phyloP scores from a whole-genome alignment of 1,140 invertebrate species.

The Limonius californicus region DNA sequence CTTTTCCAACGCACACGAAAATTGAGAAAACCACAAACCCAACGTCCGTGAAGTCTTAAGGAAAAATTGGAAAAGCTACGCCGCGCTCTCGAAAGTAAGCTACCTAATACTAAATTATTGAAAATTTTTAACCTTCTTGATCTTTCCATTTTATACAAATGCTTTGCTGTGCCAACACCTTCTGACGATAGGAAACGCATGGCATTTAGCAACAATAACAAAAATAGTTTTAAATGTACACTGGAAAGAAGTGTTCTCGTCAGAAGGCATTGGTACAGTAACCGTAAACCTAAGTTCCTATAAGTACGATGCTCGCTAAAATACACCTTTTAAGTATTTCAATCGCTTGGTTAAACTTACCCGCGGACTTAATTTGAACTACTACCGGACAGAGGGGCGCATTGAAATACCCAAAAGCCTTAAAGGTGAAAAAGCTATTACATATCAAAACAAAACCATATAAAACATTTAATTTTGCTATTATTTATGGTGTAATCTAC shows the following conservation, averaged over 20 bases:
- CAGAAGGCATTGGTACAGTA: neutral
- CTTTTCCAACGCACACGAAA: constrained; percentile 5
- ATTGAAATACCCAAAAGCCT: constrained; percentile 1
- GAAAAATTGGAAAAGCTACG: neutral
- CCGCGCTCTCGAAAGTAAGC: constrained; percentile 26
- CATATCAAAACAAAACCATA: constrained; percentile 11
- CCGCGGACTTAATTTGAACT: neutral
- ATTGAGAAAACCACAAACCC: neutral
- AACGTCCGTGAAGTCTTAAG: neutral
- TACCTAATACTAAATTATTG: constrained; percentile 31
- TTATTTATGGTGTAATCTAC: neutral
- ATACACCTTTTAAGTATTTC: neutral
- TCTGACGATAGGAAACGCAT: neutral
- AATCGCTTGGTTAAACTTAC: no score
- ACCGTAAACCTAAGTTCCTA: neutral
- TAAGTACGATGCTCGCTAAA: neutral
- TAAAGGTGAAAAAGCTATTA: neutral
- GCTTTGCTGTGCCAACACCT: constrained; percentile 25
- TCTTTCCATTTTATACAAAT: constrained; percentile 39
- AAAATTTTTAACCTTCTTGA: constrained; percentile 25
- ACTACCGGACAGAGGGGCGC: neutral
- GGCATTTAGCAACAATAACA: constrained; percentile 40
- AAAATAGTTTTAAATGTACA: constrained; percentile 26
- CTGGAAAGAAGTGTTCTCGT: neutral
- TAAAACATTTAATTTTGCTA: neutral